A percentile compares a stretch with the other conserved stretches of the same genome.
Conservation (phyloP, 2,888 invertebrate genomes). For the Parnassius mnemosyne region DNA sequence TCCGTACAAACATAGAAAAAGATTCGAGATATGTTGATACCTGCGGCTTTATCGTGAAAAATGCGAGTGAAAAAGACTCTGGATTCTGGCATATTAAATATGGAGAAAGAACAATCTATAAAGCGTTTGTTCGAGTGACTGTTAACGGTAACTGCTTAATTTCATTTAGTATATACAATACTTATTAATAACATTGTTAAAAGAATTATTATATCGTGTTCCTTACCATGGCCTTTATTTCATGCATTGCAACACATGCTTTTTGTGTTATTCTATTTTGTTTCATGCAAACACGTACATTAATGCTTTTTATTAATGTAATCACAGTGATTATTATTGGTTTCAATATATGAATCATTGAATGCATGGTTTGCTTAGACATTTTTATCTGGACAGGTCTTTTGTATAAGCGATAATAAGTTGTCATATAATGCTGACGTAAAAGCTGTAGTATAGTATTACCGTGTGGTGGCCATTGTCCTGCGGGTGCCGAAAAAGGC, state of each 20-base stretch:
- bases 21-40: constrained; percentile 38
- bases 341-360: too few relatives aligned
- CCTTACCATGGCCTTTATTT: too few relatives aligned
- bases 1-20: constrained; percentile 29
- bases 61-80: constrained; percentile 36
- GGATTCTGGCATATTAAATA: constrained; percentile 58
- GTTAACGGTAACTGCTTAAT: constrained; percentile 47
- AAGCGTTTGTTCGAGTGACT: constrained; percentile 44
- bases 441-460: too few relatives aligned
- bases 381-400: too few relatives aligned
- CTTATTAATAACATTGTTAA: constrained; percentile 6
- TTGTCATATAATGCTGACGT: too few relatives aligned
- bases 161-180: constrained; percentile 9
- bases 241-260: not conserved
- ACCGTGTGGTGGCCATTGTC: too few relatives aligned
- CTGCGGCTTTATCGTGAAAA: constrained; percentile 52
- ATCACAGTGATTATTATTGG: too few relatives aligned
- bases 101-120: constrained; percentile 47
- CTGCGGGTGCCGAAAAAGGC: too few relatives aligned
- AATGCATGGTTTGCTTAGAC: too few relatives aligned
- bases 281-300: not conserved
- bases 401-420: too few relatives aligned
- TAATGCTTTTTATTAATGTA: not conserved
- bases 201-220: not conserved
- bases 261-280: not conserved